Evolutionary conservation across 2,113 vertebrate species (phyloP), one percentile per base, ranked within the genome.

Genomic region (Eleginops maclovinus): DNA sequence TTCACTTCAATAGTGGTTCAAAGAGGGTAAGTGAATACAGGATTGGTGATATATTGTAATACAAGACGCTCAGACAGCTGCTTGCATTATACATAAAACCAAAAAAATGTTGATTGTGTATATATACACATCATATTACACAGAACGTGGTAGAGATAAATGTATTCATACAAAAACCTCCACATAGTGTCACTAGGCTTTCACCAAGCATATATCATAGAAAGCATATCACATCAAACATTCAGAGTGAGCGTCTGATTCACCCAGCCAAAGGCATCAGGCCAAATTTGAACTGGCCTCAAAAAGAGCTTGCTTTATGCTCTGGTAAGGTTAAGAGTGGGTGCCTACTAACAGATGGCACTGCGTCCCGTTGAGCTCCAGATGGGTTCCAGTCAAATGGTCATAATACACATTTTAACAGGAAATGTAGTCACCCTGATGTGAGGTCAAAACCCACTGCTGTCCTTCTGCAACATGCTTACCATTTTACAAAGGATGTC

Each of bases 331-430:
- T 62, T 74, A 65, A 80, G 59, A 53, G 21, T 44, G 22, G 4
- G 50, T 26, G 13, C 59, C 40, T 47, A 19, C 13, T n/a, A 73
- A 83, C 68, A 75, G 58, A 83, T 36, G 17, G 60, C 31, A 47
- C 17, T 21, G 47, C 19, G 72, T 83, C 79, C 71, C 2, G 41
- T 43, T 56, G 43, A 13, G n/a, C 53, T 79, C 54, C 70, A 77
- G 60, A 74, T 64, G 70, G 63, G 41, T 64, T 77, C 26, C 31
- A 60, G 40, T 85, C 67, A 79, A 67, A 72, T 60, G 19, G 24
- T 76, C 67, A 83, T 41, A 44, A 67, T 76, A 41, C 70, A 50
- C 31, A 83, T 86, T 77, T 64, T 76, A 66, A 60, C 68, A 76
- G 24, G 41, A 13, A 26, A 24, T n/a, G 44, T 1, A 54, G 53